These are phyloP conservation scores for Heliconius aoede DNA, from an alignment of 2,888 invertebrate genomes.

Conservation along the genomic window DNA sequence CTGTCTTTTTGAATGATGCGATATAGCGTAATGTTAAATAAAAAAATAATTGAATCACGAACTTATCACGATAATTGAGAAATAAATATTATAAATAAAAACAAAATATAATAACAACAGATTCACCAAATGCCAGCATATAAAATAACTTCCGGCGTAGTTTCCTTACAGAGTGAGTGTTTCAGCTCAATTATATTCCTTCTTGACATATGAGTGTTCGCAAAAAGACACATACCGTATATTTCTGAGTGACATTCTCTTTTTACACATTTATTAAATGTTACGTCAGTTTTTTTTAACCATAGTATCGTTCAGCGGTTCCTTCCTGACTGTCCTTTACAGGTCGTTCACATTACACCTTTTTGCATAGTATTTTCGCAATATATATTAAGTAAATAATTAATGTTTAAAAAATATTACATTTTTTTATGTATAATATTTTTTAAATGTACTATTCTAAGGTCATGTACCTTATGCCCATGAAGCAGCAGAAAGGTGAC, in stretches of 20 bases:
- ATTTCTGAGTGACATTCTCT: constrained; percentile 36
- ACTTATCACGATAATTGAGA: not conserved
- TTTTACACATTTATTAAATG: constrained; percentile 28
- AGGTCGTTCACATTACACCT: constrained; percentile 33
- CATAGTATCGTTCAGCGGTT: constrained; percentile 33
- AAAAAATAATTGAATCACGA: no score
- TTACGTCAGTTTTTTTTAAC: constrained; percentile 36
- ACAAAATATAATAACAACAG: not conserved
- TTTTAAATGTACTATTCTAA: no score
- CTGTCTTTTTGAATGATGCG: no score
- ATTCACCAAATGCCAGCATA: constrained; percentile 19
- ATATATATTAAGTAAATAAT: constrained; percentile 10
- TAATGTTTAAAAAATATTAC: no score
- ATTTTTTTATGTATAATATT: no score
- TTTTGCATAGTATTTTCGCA: not conserved
- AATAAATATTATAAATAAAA: not conserved
- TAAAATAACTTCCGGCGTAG: constrained; percentile 22
- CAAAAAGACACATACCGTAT: constrained; percentile 23
- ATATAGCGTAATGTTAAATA: no score
- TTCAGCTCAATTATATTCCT: constrained; percentile 31
- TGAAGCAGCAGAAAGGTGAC: no score
- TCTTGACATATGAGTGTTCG: constrained; percentile 36
- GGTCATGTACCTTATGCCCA: no score
- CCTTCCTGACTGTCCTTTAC: constrained; percentile 36
- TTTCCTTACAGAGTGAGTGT: constrained; percentile 15